These are phyloP conservation scores for Macroramphosus scolopax DNA, from an alignment of 2,797 vertebrate species.

Conservation along the genomic window DNA sequence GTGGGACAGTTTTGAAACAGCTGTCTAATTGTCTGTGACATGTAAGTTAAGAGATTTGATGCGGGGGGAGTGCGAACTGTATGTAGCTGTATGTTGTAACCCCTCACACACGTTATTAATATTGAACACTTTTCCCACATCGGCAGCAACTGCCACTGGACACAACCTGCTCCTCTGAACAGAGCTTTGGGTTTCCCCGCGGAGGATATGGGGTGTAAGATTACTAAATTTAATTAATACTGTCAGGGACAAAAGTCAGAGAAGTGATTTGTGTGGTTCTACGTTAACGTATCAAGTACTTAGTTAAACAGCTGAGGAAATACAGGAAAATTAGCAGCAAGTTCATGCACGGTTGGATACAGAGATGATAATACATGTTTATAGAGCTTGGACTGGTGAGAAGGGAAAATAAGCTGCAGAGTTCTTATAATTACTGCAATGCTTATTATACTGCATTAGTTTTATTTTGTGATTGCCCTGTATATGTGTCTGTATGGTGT, in stretches of 20 bases:
- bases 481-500: constrained; percentile 35
- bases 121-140: constrained; percentile 76
- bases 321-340: constrained; percentile 68
- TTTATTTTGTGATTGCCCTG: constrained; percentile 37
- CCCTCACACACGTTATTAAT: constrained; percentile 72
- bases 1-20: constrained; percentile 47
- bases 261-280: constrained; percentile 69
- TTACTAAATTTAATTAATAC: constrained; percentile 80
- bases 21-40: constrained; percentile 71
- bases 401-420: constrained; percentile 16
- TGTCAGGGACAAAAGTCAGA: constrained; percentile 71
- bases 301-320: constrained; percentile 66
- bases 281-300: constrained; percentile 69
- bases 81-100: constrained; percentile 71
- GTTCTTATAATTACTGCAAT: constrained; percentile 31
- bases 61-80: constrained; percentile 58
- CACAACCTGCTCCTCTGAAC: constrained; percentile 62
- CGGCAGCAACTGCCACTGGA: constrained; percentile 76
- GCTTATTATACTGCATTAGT: constrained; percentile 22
- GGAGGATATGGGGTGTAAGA: constrained; percentile 66
- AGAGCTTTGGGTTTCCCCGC: constrained; percentile 65
- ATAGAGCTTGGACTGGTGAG: constrained; percentile 12
- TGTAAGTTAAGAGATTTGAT: constrained; percentile 72
- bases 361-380: constrained; percentile 35
- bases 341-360: constrained; percentile 24